Evolutionary conservation across 2,113 vertebrate genomes (phyloP).

Genomic region (Pica pica): DNA sequence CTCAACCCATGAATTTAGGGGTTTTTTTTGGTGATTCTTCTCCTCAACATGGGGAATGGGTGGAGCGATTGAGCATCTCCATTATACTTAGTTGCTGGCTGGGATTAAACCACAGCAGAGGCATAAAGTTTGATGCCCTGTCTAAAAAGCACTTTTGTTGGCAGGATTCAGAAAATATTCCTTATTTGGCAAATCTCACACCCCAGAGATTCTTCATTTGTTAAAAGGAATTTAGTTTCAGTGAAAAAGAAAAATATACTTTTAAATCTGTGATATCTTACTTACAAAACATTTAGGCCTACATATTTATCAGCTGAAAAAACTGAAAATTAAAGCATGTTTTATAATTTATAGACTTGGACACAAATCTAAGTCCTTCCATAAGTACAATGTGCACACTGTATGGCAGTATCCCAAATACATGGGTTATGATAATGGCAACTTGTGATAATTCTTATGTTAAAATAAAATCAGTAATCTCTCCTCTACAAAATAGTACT

Average conservation of each 20-base stretch:
- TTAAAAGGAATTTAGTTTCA: not conserved
- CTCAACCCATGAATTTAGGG: not conserved
- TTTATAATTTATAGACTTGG: not conserved
- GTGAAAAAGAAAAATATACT: not conserved
- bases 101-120: not conserved
- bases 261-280: not conserved
- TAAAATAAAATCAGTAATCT: not conserved
- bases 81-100: not conserved
- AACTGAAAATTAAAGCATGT: not conserved
- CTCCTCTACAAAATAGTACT: not conserved
- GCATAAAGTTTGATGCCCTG: not conserved
- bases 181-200: not conserved
- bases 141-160: not conserved
- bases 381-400: not conserved
- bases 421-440: not conserved
- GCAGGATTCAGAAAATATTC: not conserved
- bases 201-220: not conserved
- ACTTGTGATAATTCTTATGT: not conserved
- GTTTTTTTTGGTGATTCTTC: not conserved
- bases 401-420: not conserved
- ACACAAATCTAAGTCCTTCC: not conserved
- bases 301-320: not conserved
- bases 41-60: not conserved
- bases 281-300: accelerated
- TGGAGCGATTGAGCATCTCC: accelerated